Evolutionary conservation across 1,140 invertebrate genomes (phyloP).

Genomic region (Bombus polaris): DNA sequence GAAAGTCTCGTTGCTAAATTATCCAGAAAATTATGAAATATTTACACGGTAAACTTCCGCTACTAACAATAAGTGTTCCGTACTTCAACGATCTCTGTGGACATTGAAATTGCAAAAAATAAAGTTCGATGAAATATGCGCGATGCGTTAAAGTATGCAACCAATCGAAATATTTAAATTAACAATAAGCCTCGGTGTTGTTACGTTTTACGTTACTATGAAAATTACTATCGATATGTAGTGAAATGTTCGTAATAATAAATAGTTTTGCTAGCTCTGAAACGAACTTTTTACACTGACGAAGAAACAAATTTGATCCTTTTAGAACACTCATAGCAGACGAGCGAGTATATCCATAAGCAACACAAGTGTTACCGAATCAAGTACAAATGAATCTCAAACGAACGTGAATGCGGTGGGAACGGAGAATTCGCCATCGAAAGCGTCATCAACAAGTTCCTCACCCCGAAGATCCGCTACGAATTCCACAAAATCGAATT

Average conservation of each 20-base stretch:
- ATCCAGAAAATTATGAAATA: not conserved
- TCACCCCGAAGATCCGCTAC: slow-evolving; percentile 39
- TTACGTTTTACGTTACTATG: not conserved
- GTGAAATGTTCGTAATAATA: not conserved
- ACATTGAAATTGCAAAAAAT: not conserved
- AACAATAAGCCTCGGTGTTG: not conserved
- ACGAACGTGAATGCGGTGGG: slow-evolving; percentile 63
- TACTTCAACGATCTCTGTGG: not conserved
- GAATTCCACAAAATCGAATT: slow-evolving; percentile 1
- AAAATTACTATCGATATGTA: not conserved
- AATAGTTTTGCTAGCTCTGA: not conserved
- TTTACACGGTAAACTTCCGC: not conserved
- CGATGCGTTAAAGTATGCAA: not conserved
- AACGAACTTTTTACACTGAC: not conserved
- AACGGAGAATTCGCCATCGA: slow-evolving; percentile 63
- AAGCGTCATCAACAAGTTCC: slow-evolving; percentile 48
- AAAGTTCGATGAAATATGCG: not conserved
- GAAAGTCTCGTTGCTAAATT: not conserved
- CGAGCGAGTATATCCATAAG: slow-evolving; percentile 43
- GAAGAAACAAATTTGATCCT: not conserved
- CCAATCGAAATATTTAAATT: not conserved
- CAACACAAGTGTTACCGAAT: slow-evolving; percentile 18
- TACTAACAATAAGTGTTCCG: not conserved
- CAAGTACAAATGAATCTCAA: slow-evolving; percentile 62
- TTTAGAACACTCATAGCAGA: slow-evolving; percentile 54